Base-by-base conservation (phyloP, 2,113 vertebrate species). In the Notiomystis cincta region DNA sequence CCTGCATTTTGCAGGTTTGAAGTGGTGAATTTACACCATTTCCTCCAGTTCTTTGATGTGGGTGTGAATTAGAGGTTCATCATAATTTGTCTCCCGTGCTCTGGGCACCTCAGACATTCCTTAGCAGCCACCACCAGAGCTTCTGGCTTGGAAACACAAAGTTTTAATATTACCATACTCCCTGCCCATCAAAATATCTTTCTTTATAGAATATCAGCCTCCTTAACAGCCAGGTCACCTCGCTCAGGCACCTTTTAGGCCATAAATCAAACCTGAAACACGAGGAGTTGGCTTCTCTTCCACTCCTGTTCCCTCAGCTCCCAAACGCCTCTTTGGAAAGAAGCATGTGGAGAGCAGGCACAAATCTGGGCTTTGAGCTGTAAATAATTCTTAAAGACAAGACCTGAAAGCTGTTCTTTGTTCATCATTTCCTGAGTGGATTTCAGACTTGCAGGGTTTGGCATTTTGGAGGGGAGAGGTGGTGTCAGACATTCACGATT, bases 21-120 rank as follows among this genome's bases (percentile, higher is more conserved):
- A 62, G 25, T 15, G 45, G 12, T 78, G 65, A 61, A 77, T 94
- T 89, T n/a, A 6, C 7, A 22, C 3, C 9, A 17, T 4, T 38
- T 54, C 13, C 51, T 62, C 12, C 37, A 33, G 20, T 27, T 73
- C 44, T 40, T 25, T 61, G 19, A 37, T 3, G 25, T 44, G n/a
- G 37, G 5, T 44, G 31, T n/a, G 64, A 56, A n/a, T 17, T 20
- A 60, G 35, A 82, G 42, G 23, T 28, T 61, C 17, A 35, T 3
- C 0, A 15, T 1, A 8, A 58, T 77, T 58, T 51, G 6, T 22
- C 25, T 67, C 14, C 51, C 0, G 0, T 42, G 15, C 50, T 25
- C 11, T 22, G 9, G 15, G 31, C 13, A 44, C 58, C 48, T 82
- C 0, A 0, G 48, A 45, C 27, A 21, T 33, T 27, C 64, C 44